A percentile compares a stretch with the other conserved stretches of the same genome.
These are phyloP conservation scores for Marcusenius ussheri DNA, from an alignment of 2,113 vertebrate species.

Conservation along the genomic window DNA sequence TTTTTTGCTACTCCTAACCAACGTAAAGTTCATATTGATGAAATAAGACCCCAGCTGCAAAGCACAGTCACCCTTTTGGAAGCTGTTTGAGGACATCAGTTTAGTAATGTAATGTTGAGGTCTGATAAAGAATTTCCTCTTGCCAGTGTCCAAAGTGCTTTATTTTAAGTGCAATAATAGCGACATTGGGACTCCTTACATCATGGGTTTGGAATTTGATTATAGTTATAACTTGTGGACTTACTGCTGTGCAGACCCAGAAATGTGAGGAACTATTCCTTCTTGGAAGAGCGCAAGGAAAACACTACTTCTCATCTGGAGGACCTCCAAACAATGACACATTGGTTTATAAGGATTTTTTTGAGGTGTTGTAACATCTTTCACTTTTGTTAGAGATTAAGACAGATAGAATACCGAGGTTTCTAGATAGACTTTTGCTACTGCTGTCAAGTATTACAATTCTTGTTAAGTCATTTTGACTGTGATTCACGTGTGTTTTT, in stretches of 20 bases:
- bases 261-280: slow-evolving; percentile 45
- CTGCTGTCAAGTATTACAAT: slow-evolving; percentile 17
- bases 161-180: slow-evolving; percentile 10
- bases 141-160: slow-evolving; percentile 7
- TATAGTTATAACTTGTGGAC: slow-evolving; percentile 7
- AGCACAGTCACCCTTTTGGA: slow-evolving; percentile 23
- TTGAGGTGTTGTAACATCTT: slow-evolving; percentile 48
- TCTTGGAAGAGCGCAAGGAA: slow-evolving; percentile 56
- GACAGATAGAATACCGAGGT: slow-evolving; percentile 23
- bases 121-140: slow-evolving; percentile 22
- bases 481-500: background rate
- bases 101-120: slow-evolving; percentile 35
- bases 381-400: slow-evolving; percentile 22
- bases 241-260: slow-evolving; percentile 32
- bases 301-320: slow-evolving; percentile 57
- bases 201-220: slow-evolving; percentile 42
- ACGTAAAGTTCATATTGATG: slow-evolving; percentile 40
- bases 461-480: background rate
- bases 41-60: slow-evolving; percentile 44
- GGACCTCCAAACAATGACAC: slow-evolving; percentile 54
- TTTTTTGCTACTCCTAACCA: slow-evolving; percentile 16
- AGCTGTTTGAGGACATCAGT: slow-evolving; percentile 34
- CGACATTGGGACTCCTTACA: slow-evolving; percentile 38
- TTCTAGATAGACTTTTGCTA: background rate
- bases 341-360: slow-evolving; percentile 57